Conservation (phyloP, 2,113 vertebrate genomes). For the Corythornis madagascariensis region DNA sequence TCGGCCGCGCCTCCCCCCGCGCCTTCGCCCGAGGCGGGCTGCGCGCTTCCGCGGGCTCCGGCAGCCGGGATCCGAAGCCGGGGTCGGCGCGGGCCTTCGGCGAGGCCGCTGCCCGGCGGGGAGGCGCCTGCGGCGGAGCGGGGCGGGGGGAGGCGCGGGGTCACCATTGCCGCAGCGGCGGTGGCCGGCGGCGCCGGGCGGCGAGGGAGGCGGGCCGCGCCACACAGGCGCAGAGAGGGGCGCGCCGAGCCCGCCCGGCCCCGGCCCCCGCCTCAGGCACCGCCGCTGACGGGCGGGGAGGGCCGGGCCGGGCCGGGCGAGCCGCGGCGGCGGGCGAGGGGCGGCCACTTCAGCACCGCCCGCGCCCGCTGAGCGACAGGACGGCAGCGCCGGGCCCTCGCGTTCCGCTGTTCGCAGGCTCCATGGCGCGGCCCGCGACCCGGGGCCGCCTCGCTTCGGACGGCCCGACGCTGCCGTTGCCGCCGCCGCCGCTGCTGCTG, state of each 20-base stretch:
- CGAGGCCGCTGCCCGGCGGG: not conserved
- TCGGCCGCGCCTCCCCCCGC: not conserved
- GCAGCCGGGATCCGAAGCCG: not conserved
- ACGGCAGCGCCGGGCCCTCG: not conserved
- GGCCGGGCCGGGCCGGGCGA: too few species aligned
- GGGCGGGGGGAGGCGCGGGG: not conserved
- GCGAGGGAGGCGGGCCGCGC: not conserved
- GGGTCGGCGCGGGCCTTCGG: not conserved
- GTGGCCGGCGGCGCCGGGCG: not conserved
- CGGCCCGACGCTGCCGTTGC: not conserved
- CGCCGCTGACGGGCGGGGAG: not conserved
- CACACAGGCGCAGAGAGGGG: not conserved
- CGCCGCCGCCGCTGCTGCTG: constrained; percentile 1
- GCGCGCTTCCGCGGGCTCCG: too few species aligned
- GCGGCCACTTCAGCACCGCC: not conserved
- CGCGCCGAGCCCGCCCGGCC: not conserved
- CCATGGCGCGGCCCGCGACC: not conserved
- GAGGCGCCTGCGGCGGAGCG: not conserved
- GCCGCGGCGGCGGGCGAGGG: too few species aligned
- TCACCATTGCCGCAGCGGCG: not conserved
- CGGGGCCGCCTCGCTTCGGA: not conserved
- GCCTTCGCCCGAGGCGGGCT: too few species aligned
- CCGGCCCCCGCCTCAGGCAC: not conserved
- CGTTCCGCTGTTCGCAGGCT: not conserved
- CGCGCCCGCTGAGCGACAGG: not conserved